phyloP scores from a whole-genome alignment of 2,888 invertebrate genomes.

The Aspidapion aeneum region DNA sequence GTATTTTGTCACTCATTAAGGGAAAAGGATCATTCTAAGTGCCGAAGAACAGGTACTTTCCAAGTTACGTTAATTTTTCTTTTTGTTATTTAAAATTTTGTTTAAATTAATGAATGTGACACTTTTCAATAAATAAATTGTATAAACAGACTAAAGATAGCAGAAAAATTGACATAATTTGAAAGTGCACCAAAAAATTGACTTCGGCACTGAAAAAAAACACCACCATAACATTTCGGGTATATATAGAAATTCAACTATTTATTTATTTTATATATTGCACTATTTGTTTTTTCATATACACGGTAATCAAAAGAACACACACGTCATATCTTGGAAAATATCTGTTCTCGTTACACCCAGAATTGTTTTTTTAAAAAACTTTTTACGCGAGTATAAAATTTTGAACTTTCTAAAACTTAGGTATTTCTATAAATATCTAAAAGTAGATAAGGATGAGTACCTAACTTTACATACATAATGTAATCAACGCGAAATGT shows the following conservation, averaged over 20 bases:
- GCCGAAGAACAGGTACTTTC: slow-evolving; percentile 84
- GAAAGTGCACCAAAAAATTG: slow-evolving; percentile 46
- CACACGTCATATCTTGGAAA: slow-evolving; percentile 52
- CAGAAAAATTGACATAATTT: slow-evolving; percentile 48
- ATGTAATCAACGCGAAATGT: too few species aligned
- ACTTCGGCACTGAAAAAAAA: slow-evolving; percentile 49
- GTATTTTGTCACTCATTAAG: too few species aligned
- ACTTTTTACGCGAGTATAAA: too few species aligned
- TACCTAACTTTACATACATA: too few species aligned
- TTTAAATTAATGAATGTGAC: slow-evolving; percentile 39
- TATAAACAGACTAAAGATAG: slow-evolving; percentile 26
- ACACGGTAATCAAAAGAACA: slow-evolving; percentile 28
- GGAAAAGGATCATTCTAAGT: slow-evolving; percentile 43
- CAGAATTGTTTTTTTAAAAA: slow-evolving; percentile 11
- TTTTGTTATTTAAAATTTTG: slow-evolving; percentile 37
- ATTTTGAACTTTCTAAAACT: too few species aligned
- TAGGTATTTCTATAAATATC: too few species aligned
- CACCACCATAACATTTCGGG: neutral
- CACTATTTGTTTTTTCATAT: slow-evolving; percentile 41
- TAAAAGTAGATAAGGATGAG: too few species aligned
- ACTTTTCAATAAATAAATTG: slow-evolving; percentile 38
- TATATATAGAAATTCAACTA: slow-evolving; percentile 7
- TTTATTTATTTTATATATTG: slow-evolving; percentile 49
- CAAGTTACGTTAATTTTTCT: slow-evolving; percentile 52
- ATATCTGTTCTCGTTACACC: slow-evolving; percentile 49